Base-by-base conservation (phyloP, 1,140 invertebrate species). In the Listronotus oregonensis region DNA sequence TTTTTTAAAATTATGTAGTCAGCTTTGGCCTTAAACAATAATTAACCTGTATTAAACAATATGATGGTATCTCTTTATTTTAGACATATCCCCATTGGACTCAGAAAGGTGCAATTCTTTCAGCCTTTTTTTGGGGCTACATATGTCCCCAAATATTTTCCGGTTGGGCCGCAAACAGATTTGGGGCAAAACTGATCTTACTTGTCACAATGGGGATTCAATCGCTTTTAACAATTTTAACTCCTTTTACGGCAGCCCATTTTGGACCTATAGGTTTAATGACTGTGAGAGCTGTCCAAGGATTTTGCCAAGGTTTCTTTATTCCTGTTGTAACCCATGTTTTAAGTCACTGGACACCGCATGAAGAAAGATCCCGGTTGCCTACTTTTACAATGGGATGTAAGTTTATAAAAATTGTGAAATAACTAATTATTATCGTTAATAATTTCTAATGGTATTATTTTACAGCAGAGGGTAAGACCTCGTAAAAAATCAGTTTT, bases 241-340 rank as follows among this genome's bases (percentile, higher is more conserved):
- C 73, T 44, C 84, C 82, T 11, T 74, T 64, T 9, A 63, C 78
- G 75, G 81, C 73, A 75, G 79, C 64, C 1, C 27, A 54, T 11
- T 67, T 67, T n/a, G 86, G 83, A 8, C 88, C 86, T 85, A 76
- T 86, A 74, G 80, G 83, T 62, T 74, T 90, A 57, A 83, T 82
- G 73, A 75, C 78, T 71, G 79, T 86, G 10, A 82, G 94, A 18
- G 84, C 92, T 0, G 64, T 90, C 0, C 87, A 91, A 77, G 94
- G 94, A 0, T 74, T 95, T 0, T 84, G 82, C 18, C 87, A 95
- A 80, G 93, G 93, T 9, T 84, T 91, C 0, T 82, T 91, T 3
- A 89, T 91, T 71, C 93, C 93, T 0, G 85, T 86, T 50, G 82
- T 92, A 3, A 92, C 95, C 70, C 87, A 87, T 0, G 79, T 94